Base-by-base conservation (phyloP, 2,888 invertebrate genomes). In the Trimorus sp. region DNA sequence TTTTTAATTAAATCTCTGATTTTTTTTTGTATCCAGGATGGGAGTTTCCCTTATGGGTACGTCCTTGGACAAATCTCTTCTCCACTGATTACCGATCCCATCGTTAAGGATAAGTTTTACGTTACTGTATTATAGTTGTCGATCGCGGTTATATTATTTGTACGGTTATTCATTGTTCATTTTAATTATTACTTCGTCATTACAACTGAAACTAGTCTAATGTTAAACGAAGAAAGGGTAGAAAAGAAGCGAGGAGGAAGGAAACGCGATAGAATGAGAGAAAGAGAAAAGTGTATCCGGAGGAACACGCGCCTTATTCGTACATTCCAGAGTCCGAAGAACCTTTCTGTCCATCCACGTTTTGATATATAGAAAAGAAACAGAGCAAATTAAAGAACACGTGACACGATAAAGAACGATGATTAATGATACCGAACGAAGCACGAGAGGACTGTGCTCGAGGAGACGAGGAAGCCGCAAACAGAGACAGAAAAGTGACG, bases 311-410 rank as follows among this genome's bases (percentile, higher is more conserved):
- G 82, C 79, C 79, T 79, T 82, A 82, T 76, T 79, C 82, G 66
- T 82, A 82, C 82, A 82, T 82, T 82, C 82, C 82, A 82, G 74
- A 82, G 75, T 79, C 75, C 82, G 71, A 79, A 62, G 38, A 82
- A 78, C 63, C 79, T 79, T 79, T 79, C 59, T 82, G 79, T 82
- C 82, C 82, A 82, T 82, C 79, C 82, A 79, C 68, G 60, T 81
- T 81, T 81, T 81, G 69, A 78, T 82, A 78, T 70, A 16, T 74
- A 79, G 54, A 80, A 65, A 75, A 69, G 14, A 40, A 45, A 70
- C 37, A n/a, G 37, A 56, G n/a, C 12, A 58, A 59, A 65, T 56
- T 75, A 53, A 77, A 60, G 37, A 66, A 42, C 37, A 71, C 53
- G n/a, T 8, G 12, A 53, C 15, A 60, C 56, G 38, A 42, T 56